These are phyloP conservation scores for Ephestia elutella DNA, from an alignment of 1,140 invertebrate genomes.

Conservation along the genomic window DNA sequence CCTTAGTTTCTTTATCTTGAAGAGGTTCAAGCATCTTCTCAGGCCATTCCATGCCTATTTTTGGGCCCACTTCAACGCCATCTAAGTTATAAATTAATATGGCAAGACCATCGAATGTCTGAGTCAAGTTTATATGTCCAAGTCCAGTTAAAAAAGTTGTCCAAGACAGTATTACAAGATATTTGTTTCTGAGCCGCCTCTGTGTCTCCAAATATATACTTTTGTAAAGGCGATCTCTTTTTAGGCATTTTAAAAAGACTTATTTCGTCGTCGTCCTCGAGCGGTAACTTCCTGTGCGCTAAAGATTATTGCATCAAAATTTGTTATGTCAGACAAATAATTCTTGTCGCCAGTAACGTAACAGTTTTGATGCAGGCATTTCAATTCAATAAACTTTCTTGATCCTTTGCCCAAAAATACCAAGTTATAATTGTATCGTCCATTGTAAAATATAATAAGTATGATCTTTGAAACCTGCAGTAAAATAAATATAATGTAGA, in stretches of 20 bases:
- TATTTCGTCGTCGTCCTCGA: conserved; percentile 29
- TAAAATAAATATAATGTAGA: too few species aligned
- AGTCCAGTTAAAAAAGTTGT: conserved; percentile 77
- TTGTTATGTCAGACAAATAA: conserved; percentile 22
- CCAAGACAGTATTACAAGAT: conserved; percentile 29
- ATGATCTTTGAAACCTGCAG: too few species aligned
- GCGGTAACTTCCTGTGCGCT: too few species aligned
- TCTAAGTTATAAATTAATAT: conserved; percentile 42
- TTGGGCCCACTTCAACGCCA: conserved; percentile 45
- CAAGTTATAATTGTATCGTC: too few species aligned
- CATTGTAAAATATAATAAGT: conserved; percentile 1
- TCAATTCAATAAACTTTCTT: conserved; percentile 33
- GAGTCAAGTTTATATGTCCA: conserved; percentile 80
- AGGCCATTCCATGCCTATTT: conserved; percentile 40
- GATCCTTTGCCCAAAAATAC: conserved; percentile 22
- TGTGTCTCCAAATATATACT: conserved; percentile 54
- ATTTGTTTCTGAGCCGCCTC: conserved; percentile 52
- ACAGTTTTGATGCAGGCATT: conserved; percentile 41
- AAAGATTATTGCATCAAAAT: conserved; percentile 48
- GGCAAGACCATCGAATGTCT: conserved; percentile 76
- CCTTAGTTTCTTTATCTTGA: conserved; percentile 18
- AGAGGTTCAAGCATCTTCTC: conserved; percentile 36
- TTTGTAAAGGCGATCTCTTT: conserved; percentile 35
- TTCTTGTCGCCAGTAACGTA: conserved; percentile 32
- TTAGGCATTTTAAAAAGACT: conserved; percentile 28